Percentiles rank a stretch among this genome's conserved stretches.
Conservation (phyloP, 1,140 invertebrate genomes). For the Trissolcus basalis region DNA sequence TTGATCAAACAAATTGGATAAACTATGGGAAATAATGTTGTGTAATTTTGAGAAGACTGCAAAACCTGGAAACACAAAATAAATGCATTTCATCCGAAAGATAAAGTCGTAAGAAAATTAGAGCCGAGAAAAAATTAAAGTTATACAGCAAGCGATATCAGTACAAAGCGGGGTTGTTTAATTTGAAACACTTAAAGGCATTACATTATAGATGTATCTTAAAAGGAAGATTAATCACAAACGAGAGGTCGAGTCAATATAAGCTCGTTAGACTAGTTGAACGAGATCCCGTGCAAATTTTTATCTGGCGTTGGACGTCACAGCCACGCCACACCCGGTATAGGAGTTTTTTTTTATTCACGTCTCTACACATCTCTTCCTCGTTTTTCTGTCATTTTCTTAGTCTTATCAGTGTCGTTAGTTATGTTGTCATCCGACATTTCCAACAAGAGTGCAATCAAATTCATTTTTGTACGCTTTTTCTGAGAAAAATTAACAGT, state of each 20-base stretch:
- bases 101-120: conserved; percentile 26
- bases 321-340: conserved; percentile 4
- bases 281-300: conserved; percentile 49
- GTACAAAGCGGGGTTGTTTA: conserved; percentile 29
- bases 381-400: conserved; percentile 25
- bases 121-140: conserved; percentile 36
- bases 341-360: not conserved
- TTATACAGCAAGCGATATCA: conserved; percentile 32
- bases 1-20: too few species aligned
- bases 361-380: conserved; percentile 29
- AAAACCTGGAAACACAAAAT: too few species aligned
- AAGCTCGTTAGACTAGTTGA: conserved; percentile 61
- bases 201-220: conserved; percentile 43
- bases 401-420: conserved; percentile 32
- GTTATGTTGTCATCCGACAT: conserved; percentile 19
- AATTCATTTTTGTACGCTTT: conserved; percentile 19
- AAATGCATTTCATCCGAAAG: too few species aligned
- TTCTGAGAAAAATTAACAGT: too few species aligned
- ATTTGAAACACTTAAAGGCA: conserved; percentile 53
- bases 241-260: conserved; percentile 31
- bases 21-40: too few species aligned
- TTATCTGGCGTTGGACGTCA: conserved; percentile 6
- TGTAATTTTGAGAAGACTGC: too few species aligned
- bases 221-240: conserved; percentile 55
- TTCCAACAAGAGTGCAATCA: not conserved